These are phyloP conservation scores for Melieria crassipennis DNA, from an alignment of 2,888 invertebrate species.

Conservation along the genomic window DNA sequence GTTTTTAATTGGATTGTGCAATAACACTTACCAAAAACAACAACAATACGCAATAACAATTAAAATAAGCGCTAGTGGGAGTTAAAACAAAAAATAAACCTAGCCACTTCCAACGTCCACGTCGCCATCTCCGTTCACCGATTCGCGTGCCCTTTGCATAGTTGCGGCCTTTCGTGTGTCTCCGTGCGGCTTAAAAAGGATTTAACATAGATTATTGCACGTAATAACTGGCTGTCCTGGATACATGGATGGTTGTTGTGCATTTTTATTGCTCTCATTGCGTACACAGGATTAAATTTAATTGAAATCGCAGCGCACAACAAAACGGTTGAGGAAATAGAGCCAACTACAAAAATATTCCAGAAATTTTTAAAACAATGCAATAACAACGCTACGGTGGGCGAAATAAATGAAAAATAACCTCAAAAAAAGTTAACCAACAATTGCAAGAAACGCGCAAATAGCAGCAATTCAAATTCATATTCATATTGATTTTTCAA, in stretches of 20 bases:
- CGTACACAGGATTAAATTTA: constrained; percentile 51
- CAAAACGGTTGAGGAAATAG: not conserved
- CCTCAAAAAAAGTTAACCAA: not conserved
- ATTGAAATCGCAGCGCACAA: constrained; percentile 47
- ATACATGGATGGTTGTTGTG: not conserved
- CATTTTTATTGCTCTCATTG: constrained; percentile 23
- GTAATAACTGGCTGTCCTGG: constrained; percentile 9
- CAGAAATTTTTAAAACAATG: not conserved
- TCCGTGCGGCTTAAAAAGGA: constrained; percentile 50
- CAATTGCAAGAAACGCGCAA: not conserved
- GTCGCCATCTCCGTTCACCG: not conserved
- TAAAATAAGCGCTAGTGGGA: not conserved
- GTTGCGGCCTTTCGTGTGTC: constrained; percentile 1
- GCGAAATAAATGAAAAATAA: no score
- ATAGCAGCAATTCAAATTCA: not conserved
- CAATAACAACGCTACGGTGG: no score
- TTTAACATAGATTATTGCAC: constrained; percentile 40
- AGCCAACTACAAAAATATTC: not conserved
- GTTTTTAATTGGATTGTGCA: constrained; percentile 31
- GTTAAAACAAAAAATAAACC: not conserved
- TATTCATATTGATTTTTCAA: not conserved
- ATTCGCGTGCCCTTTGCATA: constrained; percentile 29
- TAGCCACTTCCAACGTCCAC: not conserved
- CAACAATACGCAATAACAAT: not conserved
- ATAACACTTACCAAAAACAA: constrained; percentile 10